A percentile compares a stretch with the other conserved stretches of the same genome.
These are phyloP conservation scores for Mohoua ochrocephala DNA, from an alignment of 2,113 vertebrate species.

Conservation along the genomic window DNA sequence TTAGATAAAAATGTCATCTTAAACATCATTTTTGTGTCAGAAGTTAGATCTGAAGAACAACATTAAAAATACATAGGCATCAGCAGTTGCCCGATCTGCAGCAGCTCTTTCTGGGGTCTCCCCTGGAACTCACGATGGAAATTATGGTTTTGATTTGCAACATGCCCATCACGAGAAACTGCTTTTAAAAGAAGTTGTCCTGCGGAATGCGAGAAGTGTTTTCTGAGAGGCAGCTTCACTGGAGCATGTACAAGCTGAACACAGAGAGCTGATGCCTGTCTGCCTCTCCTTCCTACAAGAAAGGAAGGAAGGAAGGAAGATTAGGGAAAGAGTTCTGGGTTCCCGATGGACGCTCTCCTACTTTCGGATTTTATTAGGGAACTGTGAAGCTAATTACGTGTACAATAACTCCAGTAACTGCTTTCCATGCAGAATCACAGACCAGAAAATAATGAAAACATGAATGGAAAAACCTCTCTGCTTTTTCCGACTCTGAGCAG, in stretches of 20 bases:
- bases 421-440: constrained; percentile 21
- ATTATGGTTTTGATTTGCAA: not conserved
- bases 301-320: not conserved
- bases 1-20: constrained; percentile 61
- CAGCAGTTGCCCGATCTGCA: not conserved
- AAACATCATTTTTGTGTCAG: constrained; percentile 36
- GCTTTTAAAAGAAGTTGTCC: not conserved
- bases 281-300: not conserved
- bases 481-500: not conserved
- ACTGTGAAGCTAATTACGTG: not conserved
- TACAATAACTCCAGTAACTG: not conserved
- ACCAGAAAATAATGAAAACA: constrained; percentile 5
- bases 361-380: constrained; percentile 25
- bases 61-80: constrained; percentile 14
- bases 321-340: not conserved
- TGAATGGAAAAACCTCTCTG: not conserved
- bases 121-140: not conserved
- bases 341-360: not conserved
- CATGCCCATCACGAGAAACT: not conserved
- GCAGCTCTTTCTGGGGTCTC: not conserved
- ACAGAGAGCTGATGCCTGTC: not conserved
- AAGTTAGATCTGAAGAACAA: constrained; percentile 48
- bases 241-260: not conserved
- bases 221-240: constrained; percentile 3
- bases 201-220: not conserved